Evolutionary conservation across 2,113 vertebrate genomes (phyloP).

Genomic region (Psammodynastes pulverulentus): DNA sequence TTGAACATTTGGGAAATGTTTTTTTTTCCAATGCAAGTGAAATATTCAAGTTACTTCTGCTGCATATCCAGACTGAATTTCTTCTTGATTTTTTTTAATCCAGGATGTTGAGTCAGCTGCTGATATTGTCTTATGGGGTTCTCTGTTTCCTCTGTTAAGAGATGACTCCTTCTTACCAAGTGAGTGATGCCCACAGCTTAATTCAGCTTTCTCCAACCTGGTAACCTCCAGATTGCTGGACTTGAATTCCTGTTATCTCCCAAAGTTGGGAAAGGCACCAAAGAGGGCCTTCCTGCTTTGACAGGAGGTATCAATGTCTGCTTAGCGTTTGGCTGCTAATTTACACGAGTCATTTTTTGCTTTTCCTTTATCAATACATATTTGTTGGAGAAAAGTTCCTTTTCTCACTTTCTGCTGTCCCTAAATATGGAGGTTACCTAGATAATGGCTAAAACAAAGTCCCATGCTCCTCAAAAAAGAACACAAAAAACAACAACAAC

Average conservation of each 20-base stretch:
- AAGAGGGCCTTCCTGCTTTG: background rate
- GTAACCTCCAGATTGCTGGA: background rate
- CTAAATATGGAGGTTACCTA: background rate
- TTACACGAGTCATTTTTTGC: no score
- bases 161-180: conserved; percentile 65
- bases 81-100: background rate
- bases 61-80: background rate
- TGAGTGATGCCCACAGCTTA: conserved; percentile 32
- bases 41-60: no score
- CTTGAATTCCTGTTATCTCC: background rate
- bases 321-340: background rate
- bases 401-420: background rate
- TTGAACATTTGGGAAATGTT: background rate
- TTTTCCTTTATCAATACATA: background rate
- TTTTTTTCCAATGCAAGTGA: background rate
- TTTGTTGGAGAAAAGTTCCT: background rate
- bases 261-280: background rate
- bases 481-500: background rate
- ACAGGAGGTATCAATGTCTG: background rate
- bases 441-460: background rate
- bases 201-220: background rate
- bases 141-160: conserved; percentile 77
- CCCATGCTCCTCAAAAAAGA: background rate
- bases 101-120: conserved; percentile 79
- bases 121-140: conserved; percentile 85